Conservation (phyloP, 2,797 vertebrate genomes). For the Pseudomugil tenellus region DNA sequence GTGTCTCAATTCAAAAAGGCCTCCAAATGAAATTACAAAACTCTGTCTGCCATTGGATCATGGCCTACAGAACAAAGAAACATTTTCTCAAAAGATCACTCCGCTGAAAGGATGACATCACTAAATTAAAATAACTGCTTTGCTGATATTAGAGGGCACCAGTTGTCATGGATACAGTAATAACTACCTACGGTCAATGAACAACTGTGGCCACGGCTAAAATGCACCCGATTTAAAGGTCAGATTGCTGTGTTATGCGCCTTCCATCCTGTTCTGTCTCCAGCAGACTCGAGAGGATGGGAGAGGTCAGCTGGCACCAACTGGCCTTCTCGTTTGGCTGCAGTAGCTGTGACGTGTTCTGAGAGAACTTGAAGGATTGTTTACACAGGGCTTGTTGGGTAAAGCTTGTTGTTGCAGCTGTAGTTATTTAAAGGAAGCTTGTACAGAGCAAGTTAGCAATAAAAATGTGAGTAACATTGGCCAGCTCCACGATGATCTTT, state of each 20-base stretch:
- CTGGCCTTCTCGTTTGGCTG: conserved; percentile 6
- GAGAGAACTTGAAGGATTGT: not conserved
- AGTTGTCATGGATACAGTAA: conserved; percentile 5
- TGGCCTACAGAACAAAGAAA: conserved; percentile 9
- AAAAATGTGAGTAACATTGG: conserved; percentile 23
- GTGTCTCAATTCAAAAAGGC: conserved; percentile 14
- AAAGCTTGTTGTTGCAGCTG: not conserved
- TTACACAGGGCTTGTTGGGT: not conserved
- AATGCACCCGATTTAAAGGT: conserved; percentile 5
- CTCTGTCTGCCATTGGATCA: not conserved
- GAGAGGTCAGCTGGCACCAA: not conserved
- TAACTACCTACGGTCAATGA: not conserved
- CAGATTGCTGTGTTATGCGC: not conserved
- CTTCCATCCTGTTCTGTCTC: conserved; percentile 1
- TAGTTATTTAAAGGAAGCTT: conserved; percentile 3
- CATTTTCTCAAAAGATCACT: conserved; percentile 10
- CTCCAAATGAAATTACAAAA: conserved; percentile 4
- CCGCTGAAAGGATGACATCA: conserved; percentile 6
- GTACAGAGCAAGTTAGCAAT: conserved; percentile 7
- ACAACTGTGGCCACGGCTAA: conserved; percentile 9
- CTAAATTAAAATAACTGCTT: conserved; percentile 16
- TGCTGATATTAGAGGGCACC: not conserved
- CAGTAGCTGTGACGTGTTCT: not conserved
- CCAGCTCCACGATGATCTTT: conserved; percentile 34
- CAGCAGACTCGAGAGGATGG: not conserved